Base-by-base conservation (phyloP, 2,797 vertebrate genomes). In the Discoglossus pictus region DNA sequence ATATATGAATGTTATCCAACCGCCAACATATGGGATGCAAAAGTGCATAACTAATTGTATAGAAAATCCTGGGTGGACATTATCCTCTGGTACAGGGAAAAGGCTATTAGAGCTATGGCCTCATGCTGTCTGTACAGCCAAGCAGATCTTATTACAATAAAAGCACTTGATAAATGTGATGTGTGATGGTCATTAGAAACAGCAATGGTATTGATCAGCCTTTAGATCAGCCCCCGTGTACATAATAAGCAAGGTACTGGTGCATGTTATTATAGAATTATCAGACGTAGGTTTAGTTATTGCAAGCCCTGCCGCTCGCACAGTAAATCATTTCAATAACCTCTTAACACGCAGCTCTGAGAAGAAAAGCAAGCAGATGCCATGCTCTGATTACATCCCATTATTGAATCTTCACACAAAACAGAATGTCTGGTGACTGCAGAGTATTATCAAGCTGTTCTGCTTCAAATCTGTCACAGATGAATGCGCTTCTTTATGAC, bases 351-450 rank as follows among this genome's bases (percentile, higher is more conserved):
- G 15, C 16, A n/a, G 42, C 16, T 18, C 17, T 44, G 7, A 17
- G 16, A 44, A 44, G 42, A 17, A 44, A 44, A 44, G 42, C 42
- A 44, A 44, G 17, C 15, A 44, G 42, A 44, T 44, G 42, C 15
- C 15, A 18, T 44, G 42, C 42, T 44, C 16, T 44, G 42, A 44
- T 44, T 44, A 44, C 16, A 44, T 44, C 42, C 42, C 42, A 44
- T 44, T 44, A 44, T 18, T 44, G 42, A 9, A 44, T 44, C 10
- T 44, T 44, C 40, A 20, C 16, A 44, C 42, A 31, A 31, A 31
- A 31, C 27, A 31, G 27, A 31, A 31, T 31, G 27, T 8, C 27
- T 31, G 27, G 27, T 31, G 27, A 31, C 27, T 31, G 8, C 8
- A 44, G 42, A 44, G 7, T 44, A 20, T 44, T 18, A 44, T 17